These are phyloP conservation scores for Apocrypta bakeri DNA, from an alignment of 1,140 invertebrate species.

Conservation along the genomic window DNA sequence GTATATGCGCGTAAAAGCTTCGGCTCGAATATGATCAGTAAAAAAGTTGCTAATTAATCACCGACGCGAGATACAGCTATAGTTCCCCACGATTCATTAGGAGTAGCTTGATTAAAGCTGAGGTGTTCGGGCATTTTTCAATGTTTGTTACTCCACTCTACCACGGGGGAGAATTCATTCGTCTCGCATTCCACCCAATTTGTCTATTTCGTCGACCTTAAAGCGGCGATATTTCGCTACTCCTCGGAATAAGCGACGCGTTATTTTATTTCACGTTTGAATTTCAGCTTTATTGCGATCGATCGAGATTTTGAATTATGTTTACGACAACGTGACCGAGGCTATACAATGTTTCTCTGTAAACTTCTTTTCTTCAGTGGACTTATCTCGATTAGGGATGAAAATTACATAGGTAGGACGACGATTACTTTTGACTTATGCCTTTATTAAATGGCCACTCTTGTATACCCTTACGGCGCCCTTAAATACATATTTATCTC, in stretches of 20 bases:
- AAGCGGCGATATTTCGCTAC: slow-evolving; percentile 14
- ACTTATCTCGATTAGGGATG: neutral
- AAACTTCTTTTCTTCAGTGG: neutral
- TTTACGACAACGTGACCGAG: too few relatives aligned
- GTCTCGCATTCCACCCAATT: slow-evolving; percentile 7
- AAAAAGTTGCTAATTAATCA: slow-evolving; percentile 42
- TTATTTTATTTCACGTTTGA: too few relatives aligned
- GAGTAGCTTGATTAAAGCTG: slow-evolving; percentile 37
- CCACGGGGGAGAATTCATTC: slow-evolving; percentile 10
- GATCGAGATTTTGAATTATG: neutral
- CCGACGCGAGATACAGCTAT: neutral
- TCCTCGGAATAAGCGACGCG: too few relatives aligned
- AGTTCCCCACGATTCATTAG: slow-evolving; percentile 20
- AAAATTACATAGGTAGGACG: slow-evolving; percentile 2
- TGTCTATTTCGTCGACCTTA: slow-evolving; percentile 8
- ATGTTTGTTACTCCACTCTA: slow-evolving; percentile 4
- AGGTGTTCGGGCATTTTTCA: slow-evolving; percentile 26
- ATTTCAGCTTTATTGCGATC: slow-evolving; percentile 1
- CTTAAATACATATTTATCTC: slow-evolving; percentile 25
- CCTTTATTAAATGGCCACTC: slow-evolving; percentile 5
- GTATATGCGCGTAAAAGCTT: neutral
- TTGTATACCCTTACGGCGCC: neutral
- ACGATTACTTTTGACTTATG: slow-evolving; percentile 31
- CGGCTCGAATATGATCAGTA: neutral
- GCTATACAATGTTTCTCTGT: neutral